Conservation (phyloP, 1,140 invertebrate genomes). For the Argopecten irradians region DNA sequence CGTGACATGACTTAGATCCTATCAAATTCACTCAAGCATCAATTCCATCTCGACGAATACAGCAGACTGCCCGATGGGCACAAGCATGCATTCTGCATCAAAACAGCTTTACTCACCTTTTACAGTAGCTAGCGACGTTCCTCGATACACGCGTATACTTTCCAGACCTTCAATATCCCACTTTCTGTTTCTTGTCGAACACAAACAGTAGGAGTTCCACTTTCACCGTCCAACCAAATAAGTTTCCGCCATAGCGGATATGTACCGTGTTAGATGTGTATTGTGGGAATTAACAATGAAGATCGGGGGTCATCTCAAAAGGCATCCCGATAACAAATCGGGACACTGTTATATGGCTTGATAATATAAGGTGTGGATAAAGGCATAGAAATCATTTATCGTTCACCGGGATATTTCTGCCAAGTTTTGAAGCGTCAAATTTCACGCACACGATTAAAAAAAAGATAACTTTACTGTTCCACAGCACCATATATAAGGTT, state of each 20-base stretch:
- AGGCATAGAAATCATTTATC: too few species aligned
- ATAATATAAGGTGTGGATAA: too few species aligned
- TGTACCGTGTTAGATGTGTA: conserved; percentile 16
- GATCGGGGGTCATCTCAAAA: conserved; percentile 20
- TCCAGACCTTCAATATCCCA: background rate
- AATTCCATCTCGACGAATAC: background rate
- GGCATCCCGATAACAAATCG: background rate
- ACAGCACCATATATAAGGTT: too few species aligned
- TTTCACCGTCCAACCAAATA: conserved; percentile 3
- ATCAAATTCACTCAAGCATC: background rate
- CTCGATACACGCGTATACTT: background rate
- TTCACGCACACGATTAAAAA: too few species aligned
- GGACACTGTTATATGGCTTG: too few species aligned
- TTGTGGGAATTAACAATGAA: conserved; percentile 22
- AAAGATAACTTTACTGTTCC: too few species aligned
- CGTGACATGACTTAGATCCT: background rate
- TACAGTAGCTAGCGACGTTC: background rate
- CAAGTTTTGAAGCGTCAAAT: too few species aligned
- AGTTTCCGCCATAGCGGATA: conserved; percentile 14
- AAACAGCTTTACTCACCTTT: background rate
- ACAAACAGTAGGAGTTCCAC: background rate
- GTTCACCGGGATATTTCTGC: too few species aligned
- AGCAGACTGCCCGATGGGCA: background rate
- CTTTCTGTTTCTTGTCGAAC: background rate
- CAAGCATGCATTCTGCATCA: background rate